These are phyloP conservation scores for Coendou prehensilis DNA, from an alignment of 2,797 vertebrate genomes.

Conservation along the genomic window DNA sequence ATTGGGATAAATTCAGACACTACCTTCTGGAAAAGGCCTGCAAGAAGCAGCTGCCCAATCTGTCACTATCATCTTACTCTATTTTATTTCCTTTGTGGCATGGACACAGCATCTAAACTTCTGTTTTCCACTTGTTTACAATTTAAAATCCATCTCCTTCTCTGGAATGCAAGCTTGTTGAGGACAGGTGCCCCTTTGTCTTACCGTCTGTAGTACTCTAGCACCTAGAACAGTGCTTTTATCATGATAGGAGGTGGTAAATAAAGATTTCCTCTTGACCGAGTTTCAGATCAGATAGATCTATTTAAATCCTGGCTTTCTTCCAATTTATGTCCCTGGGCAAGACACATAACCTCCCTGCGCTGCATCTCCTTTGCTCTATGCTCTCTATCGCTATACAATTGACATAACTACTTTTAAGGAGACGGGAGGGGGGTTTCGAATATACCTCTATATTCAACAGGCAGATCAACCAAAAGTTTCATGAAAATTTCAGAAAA, in stretches of 20 bases:
- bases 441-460: background rate
- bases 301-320: background rate
- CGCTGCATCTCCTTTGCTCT: background rate
- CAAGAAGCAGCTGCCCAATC: background rate
- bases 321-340: background rate
- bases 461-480: background rate
- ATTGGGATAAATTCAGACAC: background rate
- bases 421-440: too few relatives aligned
- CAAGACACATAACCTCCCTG: background rate
- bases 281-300: background rate
- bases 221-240: background rate
- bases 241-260: background rate
- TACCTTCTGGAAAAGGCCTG: background rate
- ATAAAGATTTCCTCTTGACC: background rate
- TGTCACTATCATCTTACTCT: background rate
- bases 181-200: background rate
- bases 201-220: background rate
- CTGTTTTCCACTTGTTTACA: background rate
- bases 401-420: background rate
- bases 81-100: background rate
- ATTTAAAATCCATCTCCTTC: background rate
- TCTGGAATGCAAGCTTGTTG: background rate
- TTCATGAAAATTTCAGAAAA: constrained; percentile 43
- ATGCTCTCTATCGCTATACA: background rate
- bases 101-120: background rate